Conservation (phyloP, 2,113 vertebrate genomes). For the Zosterops japonicus region DNA sequence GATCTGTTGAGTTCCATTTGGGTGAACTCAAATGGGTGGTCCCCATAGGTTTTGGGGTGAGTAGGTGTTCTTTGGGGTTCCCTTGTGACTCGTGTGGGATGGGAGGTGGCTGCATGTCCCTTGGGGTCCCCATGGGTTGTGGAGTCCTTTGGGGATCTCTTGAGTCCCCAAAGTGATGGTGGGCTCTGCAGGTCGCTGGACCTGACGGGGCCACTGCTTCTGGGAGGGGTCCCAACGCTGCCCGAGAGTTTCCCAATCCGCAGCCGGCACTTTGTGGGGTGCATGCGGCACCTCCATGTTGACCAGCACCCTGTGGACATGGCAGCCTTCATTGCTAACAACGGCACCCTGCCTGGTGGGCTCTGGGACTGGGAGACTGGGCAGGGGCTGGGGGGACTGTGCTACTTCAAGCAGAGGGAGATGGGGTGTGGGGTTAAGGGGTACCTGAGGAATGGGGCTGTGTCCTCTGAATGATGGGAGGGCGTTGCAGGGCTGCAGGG, state of each 20-base stretch:
- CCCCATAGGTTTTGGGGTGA: neutral
- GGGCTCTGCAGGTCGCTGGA: slow-evolving; percentile 84
- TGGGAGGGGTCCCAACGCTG: slow-evolving; percentile 89
- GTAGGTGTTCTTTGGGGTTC: neutral
- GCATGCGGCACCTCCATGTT: slow-evolving; percentile 88
- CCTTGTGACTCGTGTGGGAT: neutral
- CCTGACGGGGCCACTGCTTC: slow-evolving; percentile 89
- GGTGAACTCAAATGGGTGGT: neutral
- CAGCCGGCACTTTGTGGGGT: slow-evolving; percentile 89
- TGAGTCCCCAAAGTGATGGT: neutral
- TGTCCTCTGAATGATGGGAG: neutral
- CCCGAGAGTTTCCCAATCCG: slow-evolving; percentile 89
- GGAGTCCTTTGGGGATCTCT: neutral
- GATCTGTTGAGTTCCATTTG: neutral
- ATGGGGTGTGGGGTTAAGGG: neutral
- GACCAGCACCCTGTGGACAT: slow-evolving; percentile 88
- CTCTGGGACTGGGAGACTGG: accelerated
- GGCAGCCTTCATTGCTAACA: slow-evolving; percentile 93
- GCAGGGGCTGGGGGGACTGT: neutral
- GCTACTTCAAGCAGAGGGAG: neutral
- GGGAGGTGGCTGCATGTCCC: neutral
- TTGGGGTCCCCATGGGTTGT: neutral
- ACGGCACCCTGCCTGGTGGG: slow-evolving; percentile 88
- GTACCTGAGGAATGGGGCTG: neutral
- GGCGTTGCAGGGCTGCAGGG: neutral